A percentile compares a stretch with the other conserved stretches of the same genome.
phyloP scores from a whole-genome alignment of 1,140 invertebrate species.

The Anagrus nilaparvatae region DNA sequence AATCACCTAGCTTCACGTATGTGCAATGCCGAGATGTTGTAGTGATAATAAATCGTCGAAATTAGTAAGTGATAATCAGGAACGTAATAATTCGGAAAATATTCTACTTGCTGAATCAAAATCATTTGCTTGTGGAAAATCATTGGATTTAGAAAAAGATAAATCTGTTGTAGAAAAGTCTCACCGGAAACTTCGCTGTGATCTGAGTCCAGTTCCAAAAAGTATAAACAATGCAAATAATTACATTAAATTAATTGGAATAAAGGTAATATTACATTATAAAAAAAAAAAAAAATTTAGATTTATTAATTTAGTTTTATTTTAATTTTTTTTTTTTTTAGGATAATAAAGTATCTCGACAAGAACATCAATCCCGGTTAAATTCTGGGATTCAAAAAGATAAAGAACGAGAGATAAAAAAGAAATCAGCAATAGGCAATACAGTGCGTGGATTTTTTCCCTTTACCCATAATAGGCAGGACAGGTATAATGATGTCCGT shows the following conservation, averaged over 20 bases:
- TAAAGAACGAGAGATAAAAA: constrained; percentile 36
- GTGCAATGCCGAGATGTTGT: constrained; percentile 45
- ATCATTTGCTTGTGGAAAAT: constrained; percentile 31
- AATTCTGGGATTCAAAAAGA: constrained; percentile 31
- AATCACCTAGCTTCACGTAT: constrained; percentile 22
- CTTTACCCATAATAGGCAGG: constrained; percentile 42
- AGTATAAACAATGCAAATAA: constrained; percentile 34
- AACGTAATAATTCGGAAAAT: constrained; percentile 31
- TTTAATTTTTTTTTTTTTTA: constrained; percentile 17
- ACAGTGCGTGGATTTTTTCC: constrained; percentile 40
- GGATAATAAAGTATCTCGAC: constrained; percentile 30
- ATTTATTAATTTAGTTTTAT: too few species aligned
- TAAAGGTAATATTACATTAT: constrained; percentile 30
- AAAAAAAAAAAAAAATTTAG: neutral
- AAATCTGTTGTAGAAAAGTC: constrained; percentile 35
- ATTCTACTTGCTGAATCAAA: constrained; percentile 31
- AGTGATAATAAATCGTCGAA: constrained; percentile 42
- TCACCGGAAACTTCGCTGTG: constrained; percentile 37
- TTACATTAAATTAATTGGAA: constrained; percentile 34
- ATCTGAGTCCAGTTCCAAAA: constrained; percentile 38
- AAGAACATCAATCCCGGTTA: constrained; percentile 32
- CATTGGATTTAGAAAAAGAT: constrained; percentile 32
- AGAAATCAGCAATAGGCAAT: constrained; percentile 43
- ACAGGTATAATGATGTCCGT: constrained; percentile 46
- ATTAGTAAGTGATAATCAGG: constrained; percentile 35